Conservation (phyloP, 2,113 vertebrate species). For the Grus americana region DNA sequence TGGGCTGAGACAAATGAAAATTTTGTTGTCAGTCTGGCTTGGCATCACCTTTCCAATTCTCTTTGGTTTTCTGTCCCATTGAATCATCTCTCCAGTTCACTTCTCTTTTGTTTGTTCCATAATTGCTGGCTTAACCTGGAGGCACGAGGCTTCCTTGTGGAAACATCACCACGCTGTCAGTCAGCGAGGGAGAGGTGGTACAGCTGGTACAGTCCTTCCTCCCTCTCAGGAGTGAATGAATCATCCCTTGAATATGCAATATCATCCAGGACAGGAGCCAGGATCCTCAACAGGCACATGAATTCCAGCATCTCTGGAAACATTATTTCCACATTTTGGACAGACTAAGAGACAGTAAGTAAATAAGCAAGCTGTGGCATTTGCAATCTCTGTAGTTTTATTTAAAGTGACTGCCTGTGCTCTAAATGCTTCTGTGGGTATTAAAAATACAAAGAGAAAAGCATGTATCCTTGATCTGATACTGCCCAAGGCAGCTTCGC, state of each 20-base stretch:
- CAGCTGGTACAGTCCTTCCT: conserved; percentile 65
- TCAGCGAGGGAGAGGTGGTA: conserved; percentile 37
- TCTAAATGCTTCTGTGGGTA: background rate
- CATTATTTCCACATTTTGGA: conserved; percentile 62
- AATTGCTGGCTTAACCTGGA: conserved; percentile 55
- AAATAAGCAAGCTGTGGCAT: conserved; percentile 61
- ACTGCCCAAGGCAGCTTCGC: conserved; percentile 46
- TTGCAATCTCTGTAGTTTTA: conserved; percentile 47
- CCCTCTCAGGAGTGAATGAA: conserved; percentile 37
- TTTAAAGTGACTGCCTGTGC: conserved; percentile 51
- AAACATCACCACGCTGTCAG: conserved; percentile 33
- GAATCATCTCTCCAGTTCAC: conserved; percentile 8
- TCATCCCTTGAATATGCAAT: conserved; percentile 68
- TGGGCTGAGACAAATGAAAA: background rate
- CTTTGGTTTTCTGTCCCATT: background rate
- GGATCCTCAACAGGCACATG: conserved; percentile 51
- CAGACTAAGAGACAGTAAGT: conserved; percentile 54
- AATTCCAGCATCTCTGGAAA: conserved; percentile 63
- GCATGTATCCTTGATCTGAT: background rate
- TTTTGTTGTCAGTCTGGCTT: background rate
- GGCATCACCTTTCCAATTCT: conserved; percentile 1
- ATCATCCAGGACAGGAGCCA: conserved; percentile 65
- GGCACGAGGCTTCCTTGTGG: conserved; percentile 50
- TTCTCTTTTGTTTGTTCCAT: conserved; percentile 39
- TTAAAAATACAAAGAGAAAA: conserved; percentile 4